Percentiles rank a stretch among this genome's conserved stretches.
phyloP scores from a whole-genome alignment of 2,888 invertebrate species.

The Tachina grossa region DNA sequence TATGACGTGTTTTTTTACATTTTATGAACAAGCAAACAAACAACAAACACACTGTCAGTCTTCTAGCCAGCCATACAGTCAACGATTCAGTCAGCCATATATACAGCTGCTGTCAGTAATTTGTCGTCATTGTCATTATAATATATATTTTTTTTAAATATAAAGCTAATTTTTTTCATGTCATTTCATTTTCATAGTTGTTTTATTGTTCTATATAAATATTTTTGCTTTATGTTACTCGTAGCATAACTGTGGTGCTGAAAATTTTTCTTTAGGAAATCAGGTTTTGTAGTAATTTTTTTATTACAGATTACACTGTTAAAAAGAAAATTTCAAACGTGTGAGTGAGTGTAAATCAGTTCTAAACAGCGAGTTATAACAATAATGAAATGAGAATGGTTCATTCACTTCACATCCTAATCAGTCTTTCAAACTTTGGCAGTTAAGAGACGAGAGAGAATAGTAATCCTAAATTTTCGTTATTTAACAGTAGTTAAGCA shows the following conservation, averaged over 20 bases:
- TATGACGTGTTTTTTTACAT: background rate
- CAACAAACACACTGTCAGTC: background rate
- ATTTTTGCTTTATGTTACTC: conserved; percentile 6
- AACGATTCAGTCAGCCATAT: conserved; percentile 12
- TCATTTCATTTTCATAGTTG: conserved; percentile 14
- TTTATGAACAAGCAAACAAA: conserved; percentile 1
- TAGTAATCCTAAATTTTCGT: no score
- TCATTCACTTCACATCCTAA: no score
- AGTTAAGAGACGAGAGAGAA: no score
- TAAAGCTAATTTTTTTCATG: conserved; percentile 28
- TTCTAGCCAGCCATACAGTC: background rate
- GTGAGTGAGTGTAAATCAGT: no score
- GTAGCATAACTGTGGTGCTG: background rate
- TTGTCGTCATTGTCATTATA: conserved; percentile 49
- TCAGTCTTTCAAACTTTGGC: no score
- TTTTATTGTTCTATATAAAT: conserved; percentile 1
- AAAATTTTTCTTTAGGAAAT: background rate
- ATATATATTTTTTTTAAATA: conserved; percentile 24
- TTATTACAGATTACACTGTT: no score
- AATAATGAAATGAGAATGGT: no score
- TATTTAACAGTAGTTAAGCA: no score
- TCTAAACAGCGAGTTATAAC: no score
- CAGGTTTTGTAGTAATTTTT: no score
- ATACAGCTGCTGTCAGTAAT: conserved; percentile 42
- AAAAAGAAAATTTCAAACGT: no score